Conservation (phyloP, 2,797 vertebrate genomes). For the Tapera naevia region DNA sequence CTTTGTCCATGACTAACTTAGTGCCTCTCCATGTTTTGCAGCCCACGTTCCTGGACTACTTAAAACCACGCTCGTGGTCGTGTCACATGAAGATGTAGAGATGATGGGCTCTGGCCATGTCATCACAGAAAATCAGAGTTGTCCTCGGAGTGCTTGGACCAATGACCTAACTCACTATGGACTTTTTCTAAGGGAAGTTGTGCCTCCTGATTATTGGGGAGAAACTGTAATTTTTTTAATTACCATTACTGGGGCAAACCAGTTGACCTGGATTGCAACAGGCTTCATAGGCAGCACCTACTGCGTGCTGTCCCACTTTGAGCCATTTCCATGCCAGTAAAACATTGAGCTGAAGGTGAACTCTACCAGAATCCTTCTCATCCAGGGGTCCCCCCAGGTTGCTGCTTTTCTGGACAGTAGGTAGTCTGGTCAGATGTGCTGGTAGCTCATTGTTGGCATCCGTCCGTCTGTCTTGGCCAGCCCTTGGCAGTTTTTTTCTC, state of each 20-base stretch:
- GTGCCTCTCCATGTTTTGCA: constrained; percentile 62
- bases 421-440: constrained; percentile 25
- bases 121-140: neutral
- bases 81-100: constrained; percentile 80
- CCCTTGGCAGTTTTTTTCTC: neutral
- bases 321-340: constrained; percentile 62
- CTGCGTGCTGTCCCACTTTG: neutral
- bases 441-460: constrained; percentile 17
- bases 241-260: constrained; percentile 35
- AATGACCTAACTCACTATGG: neutral
- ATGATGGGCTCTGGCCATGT: neutral
- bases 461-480: constrained; percentile 13
- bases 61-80: constrained; percentile 93
- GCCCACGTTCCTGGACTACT: constrained; percentile 86
- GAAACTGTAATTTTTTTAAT: constrained; percentile 48
- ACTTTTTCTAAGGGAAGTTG: constrained; percentile 50
- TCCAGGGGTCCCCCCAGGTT: neutral
- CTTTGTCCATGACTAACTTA: neutral
- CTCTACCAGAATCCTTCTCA: constrained; percentile 34
- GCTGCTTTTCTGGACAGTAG: constrained; percentile 33
- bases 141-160: constrained; percentile 22
- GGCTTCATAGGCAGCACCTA: constrained; percentile 14
- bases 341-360: constrained; percentile 36
- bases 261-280: constrained; percentile 44
- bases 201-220: constrained; percentile 55